Percentiles rank a stretch among this genome's conserved stretches.
These are phyloP conservation scores for Myrmophylax atrothorax DNA, from an alignment of 2,113 vertebrate genomes.

Conservation along the genomic window DNA sequence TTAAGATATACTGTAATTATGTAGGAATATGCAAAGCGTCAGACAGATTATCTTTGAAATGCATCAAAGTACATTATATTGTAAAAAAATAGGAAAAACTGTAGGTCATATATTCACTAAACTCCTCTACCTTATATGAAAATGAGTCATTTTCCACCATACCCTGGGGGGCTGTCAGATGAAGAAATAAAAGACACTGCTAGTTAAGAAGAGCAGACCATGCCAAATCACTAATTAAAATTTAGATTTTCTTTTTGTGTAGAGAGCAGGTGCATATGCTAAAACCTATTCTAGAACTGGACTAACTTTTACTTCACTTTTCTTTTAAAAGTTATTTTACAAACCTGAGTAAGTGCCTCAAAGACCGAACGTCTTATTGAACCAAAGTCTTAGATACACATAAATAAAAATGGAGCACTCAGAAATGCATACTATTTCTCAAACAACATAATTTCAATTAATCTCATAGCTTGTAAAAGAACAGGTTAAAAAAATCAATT, in stretches of 20 bases:
- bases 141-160: slow-evolving; percentile 53
- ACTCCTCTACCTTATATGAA: slow-evolving; percentile 58
- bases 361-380: neutral
- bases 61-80: slow-evolving; percentile 58
- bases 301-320: neutral
- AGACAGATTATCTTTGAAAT: slow-evolving; percentile 67
- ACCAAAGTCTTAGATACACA: neutral
- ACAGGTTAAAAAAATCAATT: neutral
- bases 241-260: neutral
- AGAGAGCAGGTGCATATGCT: slow-evolving; percentile 54
- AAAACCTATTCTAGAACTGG: slow-evolving; percentile 1
- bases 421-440: neutral
- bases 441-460: neutral
- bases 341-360: neutral
- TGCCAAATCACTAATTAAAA: slow-evolving; percentile 74
- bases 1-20: slow-evolving; percentile 55
- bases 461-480: neutral
- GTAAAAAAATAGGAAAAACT: slow-evolving; percentile 45
- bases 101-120: slow-evolving; percentile 54
- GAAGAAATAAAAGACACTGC: slow-evolving; percentile 68
- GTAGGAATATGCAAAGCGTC: slow-evolving; percentile 59
- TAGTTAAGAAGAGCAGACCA: slow-evolving; percentile 67
- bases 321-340: neutral
- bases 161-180: slow-evolving; percentile 57
- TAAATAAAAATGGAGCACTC: neutral